Base-by-base conservation (phyloP, 1,140 invertebrate genomes). In the Drosophila punjabiensis region DNA sequence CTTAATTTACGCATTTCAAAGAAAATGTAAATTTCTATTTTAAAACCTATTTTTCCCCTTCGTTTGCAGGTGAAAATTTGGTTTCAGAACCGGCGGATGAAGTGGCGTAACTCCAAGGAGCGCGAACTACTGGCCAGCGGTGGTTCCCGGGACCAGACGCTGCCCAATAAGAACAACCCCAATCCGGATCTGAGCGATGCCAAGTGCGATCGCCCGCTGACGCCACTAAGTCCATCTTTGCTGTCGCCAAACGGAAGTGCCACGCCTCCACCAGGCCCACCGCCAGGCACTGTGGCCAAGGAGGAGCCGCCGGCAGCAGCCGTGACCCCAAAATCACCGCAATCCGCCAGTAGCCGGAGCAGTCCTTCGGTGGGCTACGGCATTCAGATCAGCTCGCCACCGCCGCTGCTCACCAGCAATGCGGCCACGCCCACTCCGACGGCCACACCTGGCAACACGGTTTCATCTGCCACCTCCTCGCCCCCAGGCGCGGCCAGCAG, bases 31-130 rank as follows among this genome's bases (percentile, higher is more conserved):
- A 11, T 37, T 43, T 24, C 3, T 14, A 58, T 52, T 67, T 43
- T 18, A 10, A 37, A 48, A 33, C 37, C 18, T 24, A 13, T 53
- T 55, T 47, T 13, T 73, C 61, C 56, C 35, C 80, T 85, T 90
- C 79, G 92, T 84, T 95, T 94, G 16, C 94, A 98, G 98, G 98
- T 98, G 67, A 98, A 98, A 94, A 98, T 98, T 71, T 98, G 98
- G 98, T 98, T 98, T 93, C 98, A 99, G 95, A 99, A 98, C 92
- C 95, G 98, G 1, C 95, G 98, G 56, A 99, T 98, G 98, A 99
- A 99, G 93, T 99, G 98, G 98, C 95, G 98, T 10, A 99, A 99
- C 93, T 98, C 97, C 10, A 99, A 99, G 93, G 98, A 99, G 93
- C 94, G 98, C 18, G 98, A 99, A 93, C 94, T 99, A 1, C 94